Percentiles rank a stretch among this genome's conserved stretches.
These are phyloP conservation scores for Amorpha juglandis DNA, from an alignment of 2,888 invertebrate species.

Conservation along the genomic window DNA sequence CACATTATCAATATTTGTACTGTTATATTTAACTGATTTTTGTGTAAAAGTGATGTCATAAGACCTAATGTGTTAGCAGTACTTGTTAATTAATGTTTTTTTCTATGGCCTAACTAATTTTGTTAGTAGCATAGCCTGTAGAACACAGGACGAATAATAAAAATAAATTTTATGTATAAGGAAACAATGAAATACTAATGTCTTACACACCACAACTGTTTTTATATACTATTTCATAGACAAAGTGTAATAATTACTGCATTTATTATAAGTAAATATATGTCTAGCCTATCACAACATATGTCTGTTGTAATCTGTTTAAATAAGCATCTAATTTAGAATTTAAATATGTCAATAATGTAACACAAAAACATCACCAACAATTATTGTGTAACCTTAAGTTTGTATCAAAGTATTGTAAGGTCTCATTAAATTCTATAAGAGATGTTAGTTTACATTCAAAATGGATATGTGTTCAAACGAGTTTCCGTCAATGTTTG, in stretches of 20 bases:
- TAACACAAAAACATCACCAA: constrained; percentile 4
- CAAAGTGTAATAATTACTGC: no score
- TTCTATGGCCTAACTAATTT: no score
- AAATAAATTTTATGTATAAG: no score
- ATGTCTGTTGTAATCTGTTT: no score
- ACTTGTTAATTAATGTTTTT: constrained; percentile 1
- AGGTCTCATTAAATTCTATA: constrained; percentile 21
- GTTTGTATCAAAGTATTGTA: constrained; percentile 18
- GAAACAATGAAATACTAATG: no score
- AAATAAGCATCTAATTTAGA: constrained; percentile 2
- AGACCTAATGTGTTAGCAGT: no score
- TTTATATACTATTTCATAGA: no score
- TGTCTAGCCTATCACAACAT: no score
- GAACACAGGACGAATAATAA: no score
- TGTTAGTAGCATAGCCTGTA: no score
- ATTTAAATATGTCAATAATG: constrained; percentile 11
- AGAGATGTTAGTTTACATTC: constrained; percentile 25
- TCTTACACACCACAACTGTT: no score
- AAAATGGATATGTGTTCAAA: constrained; percentile 29
- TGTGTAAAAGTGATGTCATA: not conserved
- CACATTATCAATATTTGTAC: constrained; percentile 24
- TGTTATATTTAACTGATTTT: constrained; percentile 33
- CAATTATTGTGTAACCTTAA: constrained; percentile 19
- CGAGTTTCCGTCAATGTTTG: constrained; percentile 31
- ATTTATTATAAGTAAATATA: no score